These are phyloP conservation scores for Alces alces DNA, from an alignment of 2,113 vertebrate genomes.

Conservation along the genomic window DNA sequence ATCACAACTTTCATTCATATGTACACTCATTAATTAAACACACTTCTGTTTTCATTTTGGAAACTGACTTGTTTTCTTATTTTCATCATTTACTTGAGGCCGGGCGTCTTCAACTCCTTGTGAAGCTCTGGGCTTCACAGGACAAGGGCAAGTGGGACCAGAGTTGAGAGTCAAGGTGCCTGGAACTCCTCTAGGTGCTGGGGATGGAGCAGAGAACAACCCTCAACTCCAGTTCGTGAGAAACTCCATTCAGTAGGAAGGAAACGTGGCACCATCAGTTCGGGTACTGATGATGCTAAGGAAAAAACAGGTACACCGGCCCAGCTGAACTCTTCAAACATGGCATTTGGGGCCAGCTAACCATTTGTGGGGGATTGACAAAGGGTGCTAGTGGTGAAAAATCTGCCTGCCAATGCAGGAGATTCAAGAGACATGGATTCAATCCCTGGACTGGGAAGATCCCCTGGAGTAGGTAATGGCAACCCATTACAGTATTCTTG, in stretches of 20 bases:
- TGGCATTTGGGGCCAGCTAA: not conserved
- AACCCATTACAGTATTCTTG: not conserved
- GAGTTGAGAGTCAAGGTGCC: not conserved
- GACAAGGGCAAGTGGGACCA: not conserved
- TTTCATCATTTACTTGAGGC: not conserved
- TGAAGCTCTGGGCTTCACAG: not conserved
- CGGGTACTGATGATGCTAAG: too few relatives aligned
- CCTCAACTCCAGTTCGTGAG: not conserved
- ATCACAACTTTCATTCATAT: not conserved
- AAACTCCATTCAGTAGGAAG: not conserved
- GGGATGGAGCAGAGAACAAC: not conserved
- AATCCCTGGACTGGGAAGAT: not conserved
- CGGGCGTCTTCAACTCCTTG: not conserved
- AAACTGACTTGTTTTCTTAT: not conserved
- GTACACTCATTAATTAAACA: not conserved
- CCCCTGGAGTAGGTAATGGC: not conserved
- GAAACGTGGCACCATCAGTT: not conserved
- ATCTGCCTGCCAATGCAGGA: not conserved
- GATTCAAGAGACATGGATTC: not conserved
- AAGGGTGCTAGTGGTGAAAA: not conserved
- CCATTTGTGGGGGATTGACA: not conserved
- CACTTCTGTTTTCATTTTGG: not conserved
- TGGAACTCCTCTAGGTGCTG: not conserved
- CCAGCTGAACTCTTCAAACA: not conserved
- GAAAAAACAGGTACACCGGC: not conserved